These are phyloP conservation scores for Trypoxylus dichotomus DNA, from an alignment of 1,140 invertebrate genomes.

Conservation along the genomic window DNA sequence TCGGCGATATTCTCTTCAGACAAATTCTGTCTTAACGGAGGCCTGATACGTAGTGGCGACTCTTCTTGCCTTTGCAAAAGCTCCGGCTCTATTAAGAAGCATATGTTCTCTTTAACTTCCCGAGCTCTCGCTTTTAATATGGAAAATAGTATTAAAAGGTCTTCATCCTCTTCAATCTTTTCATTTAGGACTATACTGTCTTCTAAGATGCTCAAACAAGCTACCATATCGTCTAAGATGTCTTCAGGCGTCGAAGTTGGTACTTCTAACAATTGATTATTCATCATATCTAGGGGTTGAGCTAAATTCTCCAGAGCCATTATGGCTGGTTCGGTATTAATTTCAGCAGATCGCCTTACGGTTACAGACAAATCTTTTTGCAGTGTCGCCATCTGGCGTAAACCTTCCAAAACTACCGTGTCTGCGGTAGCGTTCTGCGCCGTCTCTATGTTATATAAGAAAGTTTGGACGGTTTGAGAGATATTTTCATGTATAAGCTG, in stretches of 20 bases:
- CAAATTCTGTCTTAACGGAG: conserved; percentile 9
- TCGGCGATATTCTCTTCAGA: conserved; percentile 25
- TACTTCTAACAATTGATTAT: conserved; percentile 46
- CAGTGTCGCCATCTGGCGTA: conserved; percentile 46
- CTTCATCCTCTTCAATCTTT: conserved; percentile 29
- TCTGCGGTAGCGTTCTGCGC: conserved; percentile 43
- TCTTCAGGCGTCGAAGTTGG: conserved; percentile 40
- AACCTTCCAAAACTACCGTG: conserved; percentile 44
- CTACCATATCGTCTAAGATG: conserved; percentile 48
- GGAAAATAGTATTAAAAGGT: conserved; percentile 40
- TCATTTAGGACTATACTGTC: conserved; percentile 45
- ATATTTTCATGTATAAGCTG: conserved; percentile 48
- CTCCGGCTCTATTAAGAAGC: conserved; percentile 23
- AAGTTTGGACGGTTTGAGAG: conserved; percentile 44
- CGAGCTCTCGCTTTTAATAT: conserved; percentile 40
- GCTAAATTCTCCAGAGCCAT: conserved; percentile 46
- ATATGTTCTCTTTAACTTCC: conserved; percentile 47
- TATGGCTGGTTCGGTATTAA: conserved; percentile 44
- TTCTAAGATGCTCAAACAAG: conserved; percentile 51
- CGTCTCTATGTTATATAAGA: conserved; percentile 48
- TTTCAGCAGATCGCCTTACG: conserved; percentile 39
- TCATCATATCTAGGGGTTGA: conserved; percentile 47
- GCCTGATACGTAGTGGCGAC: neutral
- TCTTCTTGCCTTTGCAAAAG: neutral
- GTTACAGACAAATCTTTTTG: conserved; percentile 49